Percentiles rank a stretch among this genome's conserved stretches.
phyloP scores from a whole-genome alignment of 2,888 invertebrate genomes.

The Cryptus armator region DNA sequence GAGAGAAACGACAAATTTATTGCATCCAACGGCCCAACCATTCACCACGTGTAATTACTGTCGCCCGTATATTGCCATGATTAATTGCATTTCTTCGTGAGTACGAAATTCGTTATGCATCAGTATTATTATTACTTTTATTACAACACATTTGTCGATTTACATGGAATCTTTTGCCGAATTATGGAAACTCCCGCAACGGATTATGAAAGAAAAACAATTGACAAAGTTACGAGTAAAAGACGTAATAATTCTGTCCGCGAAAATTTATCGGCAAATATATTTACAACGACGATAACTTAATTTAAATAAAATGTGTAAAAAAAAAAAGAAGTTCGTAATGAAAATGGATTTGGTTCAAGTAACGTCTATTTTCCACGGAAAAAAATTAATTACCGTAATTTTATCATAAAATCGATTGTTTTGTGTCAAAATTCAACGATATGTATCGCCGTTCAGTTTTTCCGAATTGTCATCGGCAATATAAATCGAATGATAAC shows the following conservation, averaged over 20 bases:
- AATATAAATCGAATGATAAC: no score
- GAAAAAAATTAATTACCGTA: background rate
- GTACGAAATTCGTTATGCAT: conserved; percentile 40
- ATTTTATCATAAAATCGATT: background rate
- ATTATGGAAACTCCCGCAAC: background rate
- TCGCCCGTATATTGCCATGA: conserved; percentile 57
- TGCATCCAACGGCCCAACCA: conserved; percentile 41
- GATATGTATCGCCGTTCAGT: no score
- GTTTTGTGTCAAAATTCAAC: background rate
- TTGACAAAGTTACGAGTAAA: background rate
- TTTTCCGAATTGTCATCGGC: no score
- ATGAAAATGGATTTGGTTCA: no score
- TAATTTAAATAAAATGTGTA: background rate
- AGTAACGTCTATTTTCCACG: background rate
- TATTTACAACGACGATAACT: background rate
- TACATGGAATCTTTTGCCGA: background rate
- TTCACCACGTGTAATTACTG: conserved; percentile 62
- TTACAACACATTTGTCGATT: conserved; percentile 10
- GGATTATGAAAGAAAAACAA: background rate
- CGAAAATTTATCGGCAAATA: background rate
- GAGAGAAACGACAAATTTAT: conserved; percentile 66
- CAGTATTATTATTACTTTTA: conserved; percentile 45
- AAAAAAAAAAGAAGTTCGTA: background rate
- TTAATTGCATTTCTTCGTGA: conserved; percentile 57
- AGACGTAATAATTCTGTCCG: background rate